A percentile compares a stretch with the other conserved stretches of the same genome.
Conservation (phyloP, 2,888 invertebrate species). For the Chesias legatella region DNA sequence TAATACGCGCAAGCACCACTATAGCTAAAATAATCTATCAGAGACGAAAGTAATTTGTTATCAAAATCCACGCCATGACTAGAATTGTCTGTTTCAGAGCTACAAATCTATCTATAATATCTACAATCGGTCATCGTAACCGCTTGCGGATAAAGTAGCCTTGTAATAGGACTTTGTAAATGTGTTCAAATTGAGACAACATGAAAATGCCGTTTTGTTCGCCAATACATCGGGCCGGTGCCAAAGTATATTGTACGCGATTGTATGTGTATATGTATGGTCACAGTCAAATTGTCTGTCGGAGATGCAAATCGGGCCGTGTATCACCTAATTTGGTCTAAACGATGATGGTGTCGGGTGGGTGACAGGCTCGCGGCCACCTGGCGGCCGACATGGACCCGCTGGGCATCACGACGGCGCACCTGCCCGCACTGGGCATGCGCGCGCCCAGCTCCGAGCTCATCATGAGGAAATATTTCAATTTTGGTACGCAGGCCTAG, state of each 20-base stretch:
- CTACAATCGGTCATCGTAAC: slow-evolving; percentile 33
- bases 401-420: slow-evolving; percentile 91
- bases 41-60: slow-evolving; percentile 1
- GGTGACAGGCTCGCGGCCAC: slow-evolving; percentile 93
- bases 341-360: slow-evolving; percentile 63
- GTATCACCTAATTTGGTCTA: slow-evolving; percentile 46
- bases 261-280: slow-evolving; percentile 17
- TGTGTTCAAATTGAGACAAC: slow-evolving; percentile 35
- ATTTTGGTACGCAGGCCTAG: slow-evolving; percentile 69
- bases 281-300: slow-evolving; percentile 11
- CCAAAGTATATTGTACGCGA: neutral
- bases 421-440: slow-evolving; percentile 78
- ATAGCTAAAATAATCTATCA: slow-evolving; percentile 1
- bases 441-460: slow-evolving; percentile 76
- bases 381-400: slow-evolving; percentile 96
- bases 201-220: slow-evolving; percentile 2
- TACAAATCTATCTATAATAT: slow-evolving; percentile 8
- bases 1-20: neutral
- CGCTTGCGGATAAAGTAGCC: slow-evolving; percentile 48
- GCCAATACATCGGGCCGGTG: neutral
- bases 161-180: slow-evolving; percentile 40
- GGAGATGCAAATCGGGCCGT: slow-evolving; percentile 38
- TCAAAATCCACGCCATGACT: neutral
- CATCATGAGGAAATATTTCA: slow-evolving; percentile 81
- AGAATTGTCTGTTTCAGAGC: slow-evolving; percentile 9